Conservation (phyloP, 2,888 invertebrate genomes). For the Lacanobia wlatinum region DNA sequence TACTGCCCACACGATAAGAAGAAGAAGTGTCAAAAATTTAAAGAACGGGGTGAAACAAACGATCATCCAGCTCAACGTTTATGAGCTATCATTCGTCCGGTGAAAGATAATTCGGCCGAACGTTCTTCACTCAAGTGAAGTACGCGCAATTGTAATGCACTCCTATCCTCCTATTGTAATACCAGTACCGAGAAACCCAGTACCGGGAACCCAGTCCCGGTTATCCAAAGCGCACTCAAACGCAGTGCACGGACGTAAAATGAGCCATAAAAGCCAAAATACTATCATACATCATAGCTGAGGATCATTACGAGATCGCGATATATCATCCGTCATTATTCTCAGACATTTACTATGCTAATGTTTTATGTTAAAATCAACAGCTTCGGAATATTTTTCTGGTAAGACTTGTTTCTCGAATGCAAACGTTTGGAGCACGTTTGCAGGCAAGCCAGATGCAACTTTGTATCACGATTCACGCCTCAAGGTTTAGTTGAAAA, state of each 20-base stretch:
- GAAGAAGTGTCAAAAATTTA: too few relatives aligned
- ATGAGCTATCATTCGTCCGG: too few relatives aligned
- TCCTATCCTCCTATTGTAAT: too few relatives aligned
- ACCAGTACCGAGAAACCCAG: neutral
- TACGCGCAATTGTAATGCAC: too few relatives aligned
- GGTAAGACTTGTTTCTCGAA: neutral
- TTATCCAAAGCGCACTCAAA: neutral
- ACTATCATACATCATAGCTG: slow-evolving; percentile 31
- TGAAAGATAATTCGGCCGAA: too few relatives aligned
- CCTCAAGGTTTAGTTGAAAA: too few relatives aligned
- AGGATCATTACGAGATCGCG: slow-evolving; percentile 28
- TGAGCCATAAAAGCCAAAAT: slow-evolving; percentile 40
- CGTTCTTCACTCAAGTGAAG: too few relatives aligned
- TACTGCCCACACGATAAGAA: too few relatives aligned
- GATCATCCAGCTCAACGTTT: too few relatives aligned
- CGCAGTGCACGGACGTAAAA: slow-evolving; percentile 21
- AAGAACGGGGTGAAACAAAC: too few relatives aligned
- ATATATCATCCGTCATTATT: slow-evolving; percentile 45
- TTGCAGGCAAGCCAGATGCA: neutral
- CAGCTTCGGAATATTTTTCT: slow-evolving; percentile 17
- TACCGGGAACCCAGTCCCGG: neutral
- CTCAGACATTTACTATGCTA: slow-evolving; percentile 36
- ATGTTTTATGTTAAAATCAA: slow-evolving; percentile 45
- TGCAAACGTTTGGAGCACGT: neutral
- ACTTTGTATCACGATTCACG: neutral